Percentiles rank a stretch among this genome's conserved stretches.
Evolutionary conservation across 2,113 vertebrate species (phyloP).

Genomic region (Oncorhynchus clarkii): DNA sequence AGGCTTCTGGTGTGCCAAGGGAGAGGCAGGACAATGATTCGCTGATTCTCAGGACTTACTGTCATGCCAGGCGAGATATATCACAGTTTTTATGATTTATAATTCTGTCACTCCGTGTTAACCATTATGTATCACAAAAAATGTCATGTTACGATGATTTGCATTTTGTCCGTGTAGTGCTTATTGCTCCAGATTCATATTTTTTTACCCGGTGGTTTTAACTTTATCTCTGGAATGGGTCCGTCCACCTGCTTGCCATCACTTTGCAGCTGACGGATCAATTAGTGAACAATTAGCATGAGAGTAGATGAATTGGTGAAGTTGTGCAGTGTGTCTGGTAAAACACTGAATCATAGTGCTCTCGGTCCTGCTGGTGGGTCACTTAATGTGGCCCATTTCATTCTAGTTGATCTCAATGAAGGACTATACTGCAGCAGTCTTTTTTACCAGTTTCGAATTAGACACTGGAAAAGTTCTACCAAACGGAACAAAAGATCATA

Average conservation of each 20-base stretch:
- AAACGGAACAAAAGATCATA: too few relatives aligned
- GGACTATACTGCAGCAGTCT: not conserved
- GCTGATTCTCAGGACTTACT: slow-evolving; percentile 8
- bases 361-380: not conserved
- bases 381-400: not conserved
- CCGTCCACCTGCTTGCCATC: not conserved
- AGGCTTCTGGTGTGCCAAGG: slow-evolving; percentile 17
- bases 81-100: slow-evolving; percentile 34
- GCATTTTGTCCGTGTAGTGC: not conserved
- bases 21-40: not conserved
- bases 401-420: not conserved
- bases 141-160: slow-evolving; percentile 58
- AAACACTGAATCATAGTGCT: not conserved
- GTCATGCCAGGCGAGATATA: slow-evolving; percentile 29
- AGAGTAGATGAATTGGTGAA: not conserved
- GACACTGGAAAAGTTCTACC: too few relatives aligned
- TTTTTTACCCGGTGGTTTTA: not conserved
- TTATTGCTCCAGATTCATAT: not conserved
- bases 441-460: not conserved
- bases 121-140: slow-evolving; percentile 42
- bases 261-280: not conserved
- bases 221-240: not conserved
- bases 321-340: not conserved
- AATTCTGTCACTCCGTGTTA: slow-evolving; percentile 44
- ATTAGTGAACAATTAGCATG: not conserved